Percentiles rank a stretch among this genome's conserved stretches.
Conservation (phyloP, 1,140 invertebrate species). For the Eriosoma lanigerum region DNA sequence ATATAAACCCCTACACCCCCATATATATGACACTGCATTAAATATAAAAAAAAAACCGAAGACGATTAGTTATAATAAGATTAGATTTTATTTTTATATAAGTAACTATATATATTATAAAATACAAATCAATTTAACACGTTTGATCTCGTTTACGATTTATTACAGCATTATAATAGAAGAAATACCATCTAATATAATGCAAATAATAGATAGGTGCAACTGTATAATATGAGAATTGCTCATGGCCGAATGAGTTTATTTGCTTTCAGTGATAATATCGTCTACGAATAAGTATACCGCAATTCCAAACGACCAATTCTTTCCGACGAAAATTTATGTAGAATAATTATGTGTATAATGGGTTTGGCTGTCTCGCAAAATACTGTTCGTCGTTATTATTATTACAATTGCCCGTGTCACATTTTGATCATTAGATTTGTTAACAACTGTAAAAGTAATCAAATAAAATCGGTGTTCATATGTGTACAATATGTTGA, state of each 20-base stretch:
- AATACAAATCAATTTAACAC: background rate
- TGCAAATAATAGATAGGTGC: too few species aligned
- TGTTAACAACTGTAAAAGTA: background rate
- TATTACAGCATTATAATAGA: background rate
- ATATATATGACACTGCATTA: too few species aligned
- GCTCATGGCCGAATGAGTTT: slow-evolving; percentile 17
- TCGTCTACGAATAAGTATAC: background rate
- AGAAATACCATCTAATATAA: slow-evolving; percentile 1
- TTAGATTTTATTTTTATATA: too few species aligned
- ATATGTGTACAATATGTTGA: background rate
- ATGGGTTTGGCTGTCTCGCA: background rate
- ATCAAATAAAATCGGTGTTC: too few species aligned
- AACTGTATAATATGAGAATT: background rate
- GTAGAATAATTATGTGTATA: slow-evolving; percentile 17
- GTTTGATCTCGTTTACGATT: background rate
- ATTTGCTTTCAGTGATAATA: background rate
- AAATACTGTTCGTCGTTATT: background rate
- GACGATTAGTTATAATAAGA: too few species aligned
- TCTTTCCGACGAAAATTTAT: background rate
- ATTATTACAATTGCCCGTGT: background rate
- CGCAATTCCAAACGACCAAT: background rate
- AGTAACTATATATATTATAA: background rate
- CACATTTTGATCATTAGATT: background rate
- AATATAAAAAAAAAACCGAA: background rate
- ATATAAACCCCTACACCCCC: too few species aligned